Evolutionary conservation across 2,113 vertebrate genomes (phyloP).

Genomic region (Cervus canadensis): DNA sequence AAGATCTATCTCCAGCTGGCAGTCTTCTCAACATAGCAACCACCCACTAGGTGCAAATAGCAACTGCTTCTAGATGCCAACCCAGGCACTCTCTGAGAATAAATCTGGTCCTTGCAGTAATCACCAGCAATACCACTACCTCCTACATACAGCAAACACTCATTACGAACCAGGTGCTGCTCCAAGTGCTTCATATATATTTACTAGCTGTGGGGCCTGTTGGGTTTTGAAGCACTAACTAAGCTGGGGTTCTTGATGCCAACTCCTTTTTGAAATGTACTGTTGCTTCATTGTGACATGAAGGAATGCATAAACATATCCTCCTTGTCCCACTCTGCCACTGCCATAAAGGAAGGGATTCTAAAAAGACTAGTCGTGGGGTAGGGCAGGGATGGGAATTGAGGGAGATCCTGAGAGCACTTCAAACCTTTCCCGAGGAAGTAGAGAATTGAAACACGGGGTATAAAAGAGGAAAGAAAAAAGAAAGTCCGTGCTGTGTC

Average conservation of each 20-base stretch:
- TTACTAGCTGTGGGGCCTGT: background rate
- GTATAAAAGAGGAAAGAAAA: background rate
- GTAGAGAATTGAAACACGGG: background rate
- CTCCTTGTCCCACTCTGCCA: background rate
- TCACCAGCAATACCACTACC: background rate
- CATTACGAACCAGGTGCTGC: background rate
- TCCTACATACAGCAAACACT: background rate
- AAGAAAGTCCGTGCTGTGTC: background rate
- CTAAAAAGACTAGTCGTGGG: background rate
- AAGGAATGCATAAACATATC: background rate
- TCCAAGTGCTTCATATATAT: background rate
- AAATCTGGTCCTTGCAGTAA: background rate
- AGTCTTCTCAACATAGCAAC: slow-evolving; percentile 11
- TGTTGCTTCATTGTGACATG: background rate
- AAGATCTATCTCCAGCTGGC: background rate
- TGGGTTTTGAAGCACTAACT: background rate
- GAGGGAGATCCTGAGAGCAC: background rate
- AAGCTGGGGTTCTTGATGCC: background rate
- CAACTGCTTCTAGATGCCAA: background rate
- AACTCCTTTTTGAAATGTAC: background rate
- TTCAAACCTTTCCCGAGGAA: background rate
- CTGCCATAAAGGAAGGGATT: background rate
- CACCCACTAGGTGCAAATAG: background rate
- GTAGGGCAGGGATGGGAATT: background rate
- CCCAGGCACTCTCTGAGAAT: background rate